Base-by-base conservation (phyloP, 1,140 invertebrate species). In the Leptinotarsa lineolata region DNA sequence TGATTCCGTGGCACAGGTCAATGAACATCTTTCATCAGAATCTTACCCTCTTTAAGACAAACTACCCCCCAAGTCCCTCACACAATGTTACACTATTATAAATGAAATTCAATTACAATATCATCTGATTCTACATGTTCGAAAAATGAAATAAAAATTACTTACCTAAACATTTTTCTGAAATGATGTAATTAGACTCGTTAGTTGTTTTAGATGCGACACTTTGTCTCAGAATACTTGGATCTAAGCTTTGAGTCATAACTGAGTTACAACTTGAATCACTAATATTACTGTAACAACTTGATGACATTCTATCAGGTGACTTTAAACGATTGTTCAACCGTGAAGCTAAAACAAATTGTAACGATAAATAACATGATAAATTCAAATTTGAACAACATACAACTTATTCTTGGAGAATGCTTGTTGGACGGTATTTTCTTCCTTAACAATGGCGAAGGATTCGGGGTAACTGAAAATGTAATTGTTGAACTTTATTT, bases 241-340 rank as follows among this genome's bases (percentile, higher is more conserved):
- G 81, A 78, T 92, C 91, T 60, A 91, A 83, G 82, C 90, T 91
- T 81, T 90, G 89, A 0, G 89, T 87, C 90, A 92, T 91, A 61
- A 91, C 77, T 12, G 83, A 84, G 72, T 81, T 85, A 48, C 73
- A 79, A 48, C 81, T 80, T 21, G 77, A 75, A 18, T 77, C 76
- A 20, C 75, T 86, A 13, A 82, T 72, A 22, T 84, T 83, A 4
- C 81, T 84, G 68, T 92, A 92, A 84, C 89, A 93, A 79, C 91
- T 92, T 13, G 88, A 87, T 2, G 88, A 85, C 86, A 93, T 91
- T 45, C 91, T 87, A 79, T 93, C 92, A 0, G 91, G 91, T 0
- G 91, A 92, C 85, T 86, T 91, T 81, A 84, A 87, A 77, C 72
- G 86, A 73, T 74, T 86, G 81, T 64, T 87, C 75, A 74, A 84